Conservation (phyloP, 2,797 vertebrate genomes). For the Stomatorhinus walkeri region DNA sequence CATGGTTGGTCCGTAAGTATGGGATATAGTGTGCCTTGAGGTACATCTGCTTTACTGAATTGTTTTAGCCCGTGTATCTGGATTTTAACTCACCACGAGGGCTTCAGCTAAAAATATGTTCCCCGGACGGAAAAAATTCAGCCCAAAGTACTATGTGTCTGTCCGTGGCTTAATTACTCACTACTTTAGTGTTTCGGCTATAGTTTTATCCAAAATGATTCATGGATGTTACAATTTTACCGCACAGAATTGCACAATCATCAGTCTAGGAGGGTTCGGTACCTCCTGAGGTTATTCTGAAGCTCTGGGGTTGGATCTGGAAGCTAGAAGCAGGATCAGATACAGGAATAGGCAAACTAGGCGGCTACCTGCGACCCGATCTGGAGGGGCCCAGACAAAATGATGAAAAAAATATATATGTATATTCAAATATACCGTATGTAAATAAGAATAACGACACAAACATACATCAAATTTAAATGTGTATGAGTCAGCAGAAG, state of each 20-base stretch:
- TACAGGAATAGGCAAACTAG: not conserved
- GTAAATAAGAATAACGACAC: not conserved
- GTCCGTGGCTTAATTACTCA: not conserved
- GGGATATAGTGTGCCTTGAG: not conserved
- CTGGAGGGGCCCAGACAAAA: not conserved
- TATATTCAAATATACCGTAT: not conserved
- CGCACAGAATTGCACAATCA: not conserved
- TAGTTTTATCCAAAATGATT: not conserved
- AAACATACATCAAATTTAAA: not conserved
- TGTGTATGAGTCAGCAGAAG: not conserved
- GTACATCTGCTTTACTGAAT: not conserved
- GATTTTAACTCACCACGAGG: not conserved
- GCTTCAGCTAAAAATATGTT: conserved; percentile 7
- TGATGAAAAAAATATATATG: not conserved
- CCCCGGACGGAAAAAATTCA: not conserved
- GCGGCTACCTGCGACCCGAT: not conserved
- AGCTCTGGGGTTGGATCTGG: not conserved
- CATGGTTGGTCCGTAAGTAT: not conserved
- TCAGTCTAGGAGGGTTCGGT: not conserved
- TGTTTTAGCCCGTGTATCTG: not conserved
- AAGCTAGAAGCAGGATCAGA: not conserved
- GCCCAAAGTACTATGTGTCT: not conserved
- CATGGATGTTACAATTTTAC: not conserved
- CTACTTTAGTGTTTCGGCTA: not conserved
- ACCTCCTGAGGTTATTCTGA: not conserved